phyloP scores from a whole-genome alignment of 2,797 vertebrate genomes.

The Rousettus madagascariensis region DNA sequence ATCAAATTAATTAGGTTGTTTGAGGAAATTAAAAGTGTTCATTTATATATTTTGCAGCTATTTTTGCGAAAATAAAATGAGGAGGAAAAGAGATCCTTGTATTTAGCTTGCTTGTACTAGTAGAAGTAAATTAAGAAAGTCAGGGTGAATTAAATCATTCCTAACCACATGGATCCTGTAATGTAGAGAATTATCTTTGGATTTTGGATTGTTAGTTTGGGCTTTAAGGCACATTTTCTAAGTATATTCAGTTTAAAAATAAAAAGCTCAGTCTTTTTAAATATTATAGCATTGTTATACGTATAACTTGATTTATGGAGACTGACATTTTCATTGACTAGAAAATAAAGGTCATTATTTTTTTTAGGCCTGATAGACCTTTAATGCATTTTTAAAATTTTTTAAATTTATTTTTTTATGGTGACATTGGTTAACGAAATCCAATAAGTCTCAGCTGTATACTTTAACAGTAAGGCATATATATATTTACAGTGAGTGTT shows the following conservation, averaged over 20 bases:
- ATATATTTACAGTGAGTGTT: no score
- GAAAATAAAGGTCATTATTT: not conserved
- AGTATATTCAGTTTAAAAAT: slow-evolving; percentile 41
- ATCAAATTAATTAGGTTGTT: slow-evolving; percentile 1
- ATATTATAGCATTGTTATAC: not conserved
- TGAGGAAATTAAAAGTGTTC: slow-evolving; percentile 41
- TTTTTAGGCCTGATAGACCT: slow-evolving; percentile 12
- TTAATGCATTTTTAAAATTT: not conserved
- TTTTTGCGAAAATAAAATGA: slow-evolving; percentile 32
- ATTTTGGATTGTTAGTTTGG: slow-evolving; percentile 28
- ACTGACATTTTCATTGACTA: not conserved
- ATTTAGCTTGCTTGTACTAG: not conserved
- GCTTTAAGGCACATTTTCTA: slow-evolving; percentile 6
- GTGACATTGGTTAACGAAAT: no score
- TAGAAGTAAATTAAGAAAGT: slow-evolving; percentile 51
- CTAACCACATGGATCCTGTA: not conserved
- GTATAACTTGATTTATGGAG: not conserved
- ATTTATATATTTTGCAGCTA: not conserved
- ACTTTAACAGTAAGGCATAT: no score
- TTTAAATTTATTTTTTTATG: no score
- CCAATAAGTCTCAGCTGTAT: no score
- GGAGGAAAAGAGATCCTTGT: not conserved
- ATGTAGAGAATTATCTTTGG: not conserved
- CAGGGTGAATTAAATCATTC: slow-evolving; percentile 19
- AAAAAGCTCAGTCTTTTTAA: slow-evolving; percentile 40